These are phyloP conservation scores for Papilio protenor DNA, from an alignment of 2,888 invertebrate genomes.

Conservation along the genomic window DNA sequence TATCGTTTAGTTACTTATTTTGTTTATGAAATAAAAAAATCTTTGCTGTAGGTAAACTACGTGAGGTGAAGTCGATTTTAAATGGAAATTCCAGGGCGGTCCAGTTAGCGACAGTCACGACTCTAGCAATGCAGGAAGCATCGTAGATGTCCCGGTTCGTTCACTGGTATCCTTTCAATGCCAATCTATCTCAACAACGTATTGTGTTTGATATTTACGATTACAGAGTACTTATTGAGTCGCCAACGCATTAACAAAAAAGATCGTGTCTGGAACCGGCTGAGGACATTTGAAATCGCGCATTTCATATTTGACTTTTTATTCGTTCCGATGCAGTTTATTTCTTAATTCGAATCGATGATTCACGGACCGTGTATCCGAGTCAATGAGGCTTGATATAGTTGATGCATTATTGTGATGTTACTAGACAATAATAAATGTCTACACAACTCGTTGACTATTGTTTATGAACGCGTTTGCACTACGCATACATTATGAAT, in stretches of 20 bases:
- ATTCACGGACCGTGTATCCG: conserved; percentile 71
- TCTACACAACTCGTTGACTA: conserved; percentile 74
- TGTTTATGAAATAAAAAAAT: conserved; percentile 38
- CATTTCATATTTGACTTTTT: conserved; percentile 46
- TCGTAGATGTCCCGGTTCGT: conserved; percentile 34
- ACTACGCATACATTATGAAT: conserved; percentile 60
- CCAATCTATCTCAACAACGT: conserved; percentile 41
- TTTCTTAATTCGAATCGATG: conserved; percentile 67
- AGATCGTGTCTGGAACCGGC: conserved; percentile 38
- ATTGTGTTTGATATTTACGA: conserved; percentile 43
- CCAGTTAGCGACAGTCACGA: conserved; percentile 41
- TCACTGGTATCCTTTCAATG: conserved; percentile 36
- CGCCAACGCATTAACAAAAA: conserved; percentile 44
- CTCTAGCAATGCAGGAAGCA: conserved; percentile 40
- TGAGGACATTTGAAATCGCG: conserved; percentile 45
- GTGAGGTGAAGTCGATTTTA: conserved; percentile 26
- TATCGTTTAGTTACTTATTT: conserved; percentile 27
- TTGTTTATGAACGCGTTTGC: conserved; percentile 66
- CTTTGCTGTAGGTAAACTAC: conserved; percentile 31
- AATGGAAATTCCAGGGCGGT: conserved; percentile 36
- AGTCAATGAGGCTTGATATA: conserved; percentile 79
- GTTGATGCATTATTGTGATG: conserved; percentile 79
- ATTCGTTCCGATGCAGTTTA: conserved; percentile 59
- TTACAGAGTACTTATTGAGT: conserved; percentile 41
- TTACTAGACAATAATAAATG: conserved; percentile 75